Base-by-base conservation (phyloP, 2,797 vertebrate species). In the Xyrichtys novacula region DNA sequence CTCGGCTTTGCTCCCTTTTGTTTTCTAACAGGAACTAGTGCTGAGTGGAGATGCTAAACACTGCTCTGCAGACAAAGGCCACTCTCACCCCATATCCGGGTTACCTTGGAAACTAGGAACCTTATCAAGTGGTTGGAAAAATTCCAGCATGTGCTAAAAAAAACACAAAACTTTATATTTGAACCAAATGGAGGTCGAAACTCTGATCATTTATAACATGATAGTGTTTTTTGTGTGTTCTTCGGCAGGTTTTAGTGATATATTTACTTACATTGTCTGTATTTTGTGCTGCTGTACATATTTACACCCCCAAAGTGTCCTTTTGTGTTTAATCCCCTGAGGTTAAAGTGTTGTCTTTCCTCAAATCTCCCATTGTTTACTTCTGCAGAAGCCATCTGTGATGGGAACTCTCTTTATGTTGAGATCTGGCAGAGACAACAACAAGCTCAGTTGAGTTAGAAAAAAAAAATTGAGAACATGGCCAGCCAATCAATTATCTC, bases 41-140 rank as follows among this genome's bases (percentile, higher is more conserved):
- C 77, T 91, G 87, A 91, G 88, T 88, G 82, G 82, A 80, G 83
- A 91, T 80, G 78, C 89, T 85, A 90, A 92, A 91, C 83, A 73
- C 65, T 58, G 71, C 71, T 81, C 74, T 66, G 68, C 71, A 90
- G 83, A 92, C 91, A 92, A 93, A 93, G 81, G 83, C 82, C 84
- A 84, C 81, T 85, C 84, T 89, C 63, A 71, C 84, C 80, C 83
- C 61, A 66, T 74, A 78, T 88, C 88, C 54, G 54, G 77, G 90
- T 89, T 87, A 74, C 90, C 72, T 49, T 90, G 86, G 87, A 88
- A 70, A 90, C 79, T 65, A 48, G 29, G 0, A 58, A 64, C 70
- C 74, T 72, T 81, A 71, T 77, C 61, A 47, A 54, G 44, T 28
- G 31, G 29, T 44, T 80, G 67, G 77, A 86, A 52, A 65, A 36